Evolutionary conservation across 2,113 vertebrate species (phyloP).

Genomic region (Arenaria interpres): DNA sequence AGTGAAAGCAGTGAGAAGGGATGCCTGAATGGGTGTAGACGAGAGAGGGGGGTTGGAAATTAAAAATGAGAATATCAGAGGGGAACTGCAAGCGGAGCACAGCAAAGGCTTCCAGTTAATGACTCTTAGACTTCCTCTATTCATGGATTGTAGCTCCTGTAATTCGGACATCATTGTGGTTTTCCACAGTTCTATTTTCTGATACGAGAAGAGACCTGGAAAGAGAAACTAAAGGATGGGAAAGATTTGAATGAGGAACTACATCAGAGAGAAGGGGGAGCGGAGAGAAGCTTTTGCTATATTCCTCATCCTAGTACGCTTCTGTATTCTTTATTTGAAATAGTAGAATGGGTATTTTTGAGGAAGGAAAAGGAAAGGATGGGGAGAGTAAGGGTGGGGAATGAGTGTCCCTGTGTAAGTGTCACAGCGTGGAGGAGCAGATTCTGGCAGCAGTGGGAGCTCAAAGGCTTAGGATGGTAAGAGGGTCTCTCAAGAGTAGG

Average conservation of each 20-base stretch:
- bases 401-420: background rate
- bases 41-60: rapidly evolving
- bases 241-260: background rate
- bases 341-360: background rate
- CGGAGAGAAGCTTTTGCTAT: background rate
- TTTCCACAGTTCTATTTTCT: background rate
- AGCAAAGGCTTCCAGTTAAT: background rate
- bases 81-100: background rate
- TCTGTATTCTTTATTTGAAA: background rate
- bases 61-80: background rate
- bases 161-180: background rate
- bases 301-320: background rate
- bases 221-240: background rate
- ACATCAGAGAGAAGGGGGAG: background rate
- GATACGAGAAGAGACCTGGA: background rate
- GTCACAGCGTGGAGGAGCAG: no score
- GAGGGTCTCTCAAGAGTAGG: background rate
- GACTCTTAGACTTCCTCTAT: background rate
- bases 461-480: background rate
- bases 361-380: background rate
- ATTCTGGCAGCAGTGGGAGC: background rate
- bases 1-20: background rate
- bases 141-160: background rate
- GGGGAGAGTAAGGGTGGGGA: background rate
- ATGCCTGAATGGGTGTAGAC: background rate